phyloP scores from a whole-genome alignment of 1,140 invertebrate species.

The Radopholus similis region DNA sequence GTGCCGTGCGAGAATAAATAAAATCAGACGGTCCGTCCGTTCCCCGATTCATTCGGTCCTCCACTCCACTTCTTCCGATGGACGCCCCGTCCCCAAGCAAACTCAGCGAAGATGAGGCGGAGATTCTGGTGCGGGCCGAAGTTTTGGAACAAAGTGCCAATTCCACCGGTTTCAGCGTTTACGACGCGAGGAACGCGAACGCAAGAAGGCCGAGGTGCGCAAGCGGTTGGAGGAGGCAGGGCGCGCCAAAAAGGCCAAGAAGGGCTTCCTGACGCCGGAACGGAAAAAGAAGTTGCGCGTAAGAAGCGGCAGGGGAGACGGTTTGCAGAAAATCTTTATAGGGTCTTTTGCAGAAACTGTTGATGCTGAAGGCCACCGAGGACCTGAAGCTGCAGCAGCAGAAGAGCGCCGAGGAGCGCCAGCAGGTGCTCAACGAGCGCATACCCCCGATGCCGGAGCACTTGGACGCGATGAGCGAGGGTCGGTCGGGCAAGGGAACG shows the following conservation, averaged over 20 bases:
- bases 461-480: slow-evolving; percentile 2
- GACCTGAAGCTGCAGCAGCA: slow-evolving; percentile 98
- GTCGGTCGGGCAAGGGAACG: neutral
- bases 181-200: slow-evolving; percentile 37
- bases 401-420: slow-evolving; percentile 91
- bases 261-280: slow-evolving; percentile 49
- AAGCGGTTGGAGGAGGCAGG: slow-evolving; percentile 53
- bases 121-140: too few species aligned
- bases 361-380: slow-evolving; percentile 98
- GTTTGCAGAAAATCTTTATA: neutral
- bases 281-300: slow-evolving; percentile 61
- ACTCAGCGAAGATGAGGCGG: too few species aligned
- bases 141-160: too few species aligned
- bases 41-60: too few species aligned
- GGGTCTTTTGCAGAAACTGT: slow-evolving; percentile 69
- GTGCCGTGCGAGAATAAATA: too few species aligned
- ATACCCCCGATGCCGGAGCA: slow-evolving; percentile 54
- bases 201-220: slow-evolving; percentile 51
- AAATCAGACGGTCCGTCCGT: too few species aligned
- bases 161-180: too few species aligned
- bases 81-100: too few species aligned
- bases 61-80: too few species aligned
- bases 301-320: slow-evolving; percentile 61
- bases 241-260: slow-evolving; percentile 50
- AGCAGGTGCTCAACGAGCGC: slow-evolving; percentile 89